These are phyloP conservation scores for Dorcus hopei DNA, from an alignment of 2,888 invertebrate genomes.

Conservation along the genomic window DNA sequence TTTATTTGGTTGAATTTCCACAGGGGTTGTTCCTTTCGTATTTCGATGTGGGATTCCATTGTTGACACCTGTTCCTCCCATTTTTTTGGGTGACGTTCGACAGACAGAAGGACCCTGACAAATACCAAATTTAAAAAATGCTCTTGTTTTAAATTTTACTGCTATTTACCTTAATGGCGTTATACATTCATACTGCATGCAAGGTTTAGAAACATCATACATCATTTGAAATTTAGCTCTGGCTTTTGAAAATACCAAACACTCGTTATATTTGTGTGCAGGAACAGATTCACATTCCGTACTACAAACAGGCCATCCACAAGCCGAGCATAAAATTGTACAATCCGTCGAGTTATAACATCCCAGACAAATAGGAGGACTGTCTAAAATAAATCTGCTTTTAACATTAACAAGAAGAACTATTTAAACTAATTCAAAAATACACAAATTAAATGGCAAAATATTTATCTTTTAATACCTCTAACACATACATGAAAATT, in stretches of 20 bases:
- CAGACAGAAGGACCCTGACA: constrained; percentile 66
- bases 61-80: constrained; percentile 67
- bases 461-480: too few relatives aligned
- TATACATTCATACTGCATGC: constrained; percentile 76
- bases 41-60: constrained; percentile 73
- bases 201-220: constrained; percentile 53
- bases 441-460: too few relatives aligned
- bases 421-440: too few relatives aligned
- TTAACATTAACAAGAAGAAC: too few relatives aligned
- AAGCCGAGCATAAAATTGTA: constrained; percentile 58
- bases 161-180: constrained; percentile 65
- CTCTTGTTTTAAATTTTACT: background rate
- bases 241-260: constrained; percentile 58
- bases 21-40: constrained; percentile 57
- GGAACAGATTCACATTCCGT: constrained; percentile 58
- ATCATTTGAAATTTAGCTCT: constrained; percentile 60
- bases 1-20: constrained; percentile 78
- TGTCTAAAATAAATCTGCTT: constrained; percentile 48
- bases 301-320: constrained; percentile 75
- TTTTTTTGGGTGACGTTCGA: constrained; percentile 63
- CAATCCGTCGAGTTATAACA: constrained; percentile 68
- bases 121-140: background rate
- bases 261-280: constrained; percentile 65
- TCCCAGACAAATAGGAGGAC: constrained; percentile 69
- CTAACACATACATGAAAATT: too few relatives aligned